phyloP scores from a whole-genome alignment of 2,113 vertebrate genomes.

The Nothoprocta perdicaria region DNA sequence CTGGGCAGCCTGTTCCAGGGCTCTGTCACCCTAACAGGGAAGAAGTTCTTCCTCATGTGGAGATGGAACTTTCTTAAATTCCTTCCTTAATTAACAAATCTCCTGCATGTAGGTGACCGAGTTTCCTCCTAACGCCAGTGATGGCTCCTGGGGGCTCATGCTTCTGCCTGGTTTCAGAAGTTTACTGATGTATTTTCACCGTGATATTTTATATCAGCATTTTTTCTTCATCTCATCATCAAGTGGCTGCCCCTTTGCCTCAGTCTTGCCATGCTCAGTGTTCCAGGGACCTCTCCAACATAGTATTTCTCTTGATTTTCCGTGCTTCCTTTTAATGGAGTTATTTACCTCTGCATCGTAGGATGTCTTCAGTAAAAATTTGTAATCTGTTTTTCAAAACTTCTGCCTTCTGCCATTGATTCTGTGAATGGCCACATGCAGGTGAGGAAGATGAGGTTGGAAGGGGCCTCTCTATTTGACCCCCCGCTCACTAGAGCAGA shows the following conservation, averaged over 20 bases:
- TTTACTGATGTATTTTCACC: background rate
- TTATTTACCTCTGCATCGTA: background rate
- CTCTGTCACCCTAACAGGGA: no score
- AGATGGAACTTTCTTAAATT: no score
- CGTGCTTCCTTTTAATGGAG: background rate
- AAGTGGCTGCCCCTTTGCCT: background rate
- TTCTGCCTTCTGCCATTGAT: background rate
- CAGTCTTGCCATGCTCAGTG: background rate
- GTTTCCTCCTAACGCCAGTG: background rate
- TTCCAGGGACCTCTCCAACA: background rate
- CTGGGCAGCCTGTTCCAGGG: no score
- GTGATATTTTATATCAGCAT: background rate
- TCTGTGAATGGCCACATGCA: background rate
- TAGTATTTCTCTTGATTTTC: background rate
- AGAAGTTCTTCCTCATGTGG: no score
- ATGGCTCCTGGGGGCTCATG: background rate
- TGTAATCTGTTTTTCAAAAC: background rate
- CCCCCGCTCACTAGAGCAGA: no score
- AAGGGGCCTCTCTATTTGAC: no score
- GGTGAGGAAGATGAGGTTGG: no score
- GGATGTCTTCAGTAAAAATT: background rate
- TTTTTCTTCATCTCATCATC: background rate
- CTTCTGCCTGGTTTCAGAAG: background rate
- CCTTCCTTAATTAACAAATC: background rate
- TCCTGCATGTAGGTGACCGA: background rate